These are phyloP conservation scores for Hippasteria phrygiana DNA, from an alignment of 53 echinoderm and acorn worm genomes.

Conservation along the genomic window DNA sequence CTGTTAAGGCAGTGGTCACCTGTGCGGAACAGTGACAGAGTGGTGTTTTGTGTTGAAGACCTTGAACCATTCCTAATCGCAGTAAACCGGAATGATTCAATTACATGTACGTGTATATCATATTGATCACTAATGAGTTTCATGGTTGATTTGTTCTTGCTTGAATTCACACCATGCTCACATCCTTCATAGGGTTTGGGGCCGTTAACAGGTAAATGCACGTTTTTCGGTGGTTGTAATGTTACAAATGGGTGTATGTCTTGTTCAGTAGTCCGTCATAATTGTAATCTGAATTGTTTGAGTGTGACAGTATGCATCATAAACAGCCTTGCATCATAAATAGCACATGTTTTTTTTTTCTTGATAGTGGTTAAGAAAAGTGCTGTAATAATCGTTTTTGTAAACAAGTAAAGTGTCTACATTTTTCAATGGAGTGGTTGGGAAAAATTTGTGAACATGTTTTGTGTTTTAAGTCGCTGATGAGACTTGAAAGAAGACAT, in stretches of 20 bases:
- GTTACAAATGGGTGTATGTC: background rate
- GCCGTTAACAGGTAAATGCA: slow-evolving; percentile 9
- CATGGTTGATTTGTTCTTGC: background rate
- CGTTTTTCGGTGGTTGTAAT: too few species aligned
- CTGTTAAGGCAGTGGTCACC: too few species aligned
- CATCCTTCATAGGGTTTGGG: background rate
- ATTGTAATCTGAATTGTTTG: too few species aligned
- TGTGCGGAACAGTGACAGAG: too few species aligned
- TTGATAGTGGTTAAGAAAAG: too few species aligned
- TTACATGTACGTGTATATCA: background rate
- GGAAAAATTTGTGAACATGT: background rate
- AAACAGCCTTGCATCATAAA: too few species aligned
- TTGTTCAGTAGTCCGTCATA: too few species aligned
- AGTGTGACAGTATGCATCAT: too few species aligned
- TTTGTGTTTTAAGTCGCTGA: background rate
- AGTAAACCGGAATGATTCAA: background rate
- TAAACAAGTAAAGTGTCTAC: background rate
- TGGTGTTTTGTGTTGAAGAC: too few species aligned
- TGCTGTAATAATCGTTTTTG: too few species aligned
- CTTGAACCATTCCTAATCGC: background rate
- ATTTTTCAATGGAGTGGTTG: background rate
- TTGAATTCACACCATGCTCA: background rate
- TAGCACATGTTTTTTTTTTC: too few species aligned
- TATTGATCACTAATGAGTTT: slow-evolving; percentile 16
- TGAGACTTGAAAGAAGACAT: too few species aligned